Evolutionary conservation across 1,140 invertebrate genomes (phyloP), one percentile per base, ranked within the genome.

Genomic region (Dendrolimus punctatus): DNA sequence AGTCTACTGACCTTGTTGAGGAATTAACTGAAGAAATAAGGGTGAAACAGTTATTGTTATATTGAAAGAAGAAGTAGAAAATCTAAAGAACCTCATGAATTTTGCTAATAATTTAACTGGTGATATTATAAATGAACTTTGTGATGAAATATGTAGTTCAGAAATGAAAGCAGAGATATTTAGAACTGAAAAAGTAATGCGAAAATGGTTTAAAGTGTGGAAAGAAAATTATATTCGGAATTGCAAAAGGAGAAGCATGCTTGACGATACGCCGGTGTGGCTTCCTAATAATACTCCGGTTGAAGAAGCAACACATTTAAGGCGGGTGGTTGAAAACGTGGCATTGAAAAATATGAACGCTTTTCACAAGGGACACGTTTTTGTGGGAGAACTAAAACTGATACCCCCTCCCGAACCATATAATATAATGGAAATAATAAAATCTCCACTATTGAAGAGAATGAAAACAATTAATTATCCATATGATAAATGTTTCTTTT

Each of bases 231-330:
- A 88, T 36, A 78, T 86, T 8, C 83, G 76, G 23, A 90, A 89
- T 57, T 80, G 85, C 59, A 89, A 88, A 78, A 82, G 81, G 47
- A 76, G 79, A 46, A 83, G 63, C 59, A 78, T 91, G 6, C 68
- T 92, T 40, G 89, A 92, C 57, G 85, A 87, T 53, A 91, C 89
- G 6, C 91, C 91, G 0, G 82, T 91, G 9, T 93, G 91, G 91
- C 64, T 92, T 10, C 77, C 89, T 43, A 76, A 76, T 6, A 78
- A 80, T 8, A 88, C 87, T 44, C 71, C 89, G 0, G 52, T 75
- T 5, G 80, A 90, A 54, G 89, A 89, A 69, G 91, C 90, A 6
- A 64, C 62, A 7, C 76, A 76, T 58, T 62, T 92, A 1, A 87
- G 87, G 46, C 68, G 79, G 37, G 60, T 84, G 2, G 79, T 88